Base-by-base conservation (phyloP, 2,113 vertebrate genomes). In the Saccopteryx leptura region DNA sequence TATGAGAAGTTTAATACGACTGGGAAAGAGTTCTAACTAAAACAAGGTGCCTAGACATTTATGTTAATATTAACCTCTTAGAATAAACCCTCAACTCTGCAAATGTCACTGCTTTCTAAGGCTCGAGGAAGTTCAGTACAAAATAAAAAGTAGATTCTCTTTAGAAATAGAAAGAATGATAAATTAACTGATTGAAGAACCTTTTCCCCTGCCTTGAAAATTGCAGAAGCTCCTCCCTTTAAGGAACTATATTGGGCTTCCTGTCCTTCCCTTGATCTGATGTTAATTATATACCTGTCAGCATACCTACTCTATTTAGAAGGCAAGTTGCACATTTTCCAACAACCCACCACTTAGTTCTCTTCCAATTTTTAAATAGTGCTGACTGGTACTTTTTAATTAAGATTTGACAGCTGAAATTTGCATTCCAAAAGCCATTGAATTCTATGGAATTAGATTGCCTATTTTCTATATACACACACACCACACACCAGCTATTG, bases 231-330 rank as follows among this genome's bases (percentile, higher is more conserved):
- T 93, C 97, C 97, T 97, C 97, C 96, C 84, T 85, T 97, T 71
- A 85, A 93, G 94, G 71, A 98, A 52, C 92, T 63, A 2, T 56
- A 97, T 76, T 97, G n/a, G 85, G 78, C 82, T 98, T 98, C 98
- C 97, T 96, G 97, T 98, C 98, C 98, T 95, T 98, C 95, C 97
- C 50, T 94, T 97, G 85, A 98, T 93, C 86, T 71, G 88, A 98
- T 96, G 85, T 66, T 98, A 99, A 99, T 99, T 99, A 98, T 60
- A 98, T 92, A 97, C 94, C 98, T 98, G 98, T 99, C 99, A 98
- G 78, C 95, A 91, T 97, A 97, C 82, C 90, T 97, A 94, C 98
- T 98, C 94, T 97, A 98, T 98, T 98, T 97, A 98, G 97, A 96
- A 96, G 84, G 96, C 65, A 76, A 98, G 97, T 96, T 98, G 94